phyloP scores from a whole-genome alignment of 2,888 invertebrate genomes.

The Athripsodes cinereus region DNA sequence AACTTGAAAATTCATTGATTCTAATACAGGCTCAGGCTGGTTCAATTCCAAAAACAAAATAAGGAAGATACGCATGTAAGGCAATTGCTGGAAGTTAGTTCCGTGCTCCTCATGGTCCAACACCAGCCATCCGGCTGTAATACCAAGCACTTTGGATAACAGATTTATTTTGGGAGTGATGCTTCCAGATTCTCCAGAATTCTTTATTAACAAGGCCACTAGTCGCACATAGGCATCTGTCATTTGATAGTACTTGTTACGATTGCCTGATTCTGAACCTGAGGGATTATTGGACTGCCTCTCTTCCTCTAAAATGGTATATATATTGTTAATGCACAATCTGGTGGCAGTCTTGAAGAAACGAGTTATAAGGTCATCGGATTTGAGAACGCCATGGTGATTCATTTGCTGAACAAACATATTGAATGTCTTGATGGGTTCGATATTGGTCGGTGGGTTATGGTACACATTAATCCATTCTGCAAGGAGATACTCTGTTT shows the following conservation, averaged over 20 bases:
- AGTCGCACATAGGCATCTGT: constrained; percentile 93
- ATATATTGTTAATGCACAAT: constrained; percentile 92
- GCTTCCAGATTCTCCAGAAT: constrained; percentile 84
- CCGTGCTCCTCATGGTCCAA: constrained; percentile 93
- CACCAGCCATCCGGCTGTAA: constrained; percentile 90
- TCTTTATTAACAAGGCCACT: constrained; percentile 90
- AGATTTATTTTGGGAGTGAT: constrained; percentile 95
- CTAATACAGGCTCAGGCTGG: constrained; percentile 86
- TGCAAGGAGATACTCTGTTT: constrained; percentile 86
- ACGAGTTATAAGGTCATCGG: constrained; percentile 93
- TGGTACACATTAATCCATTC: constrained; percentile 95
- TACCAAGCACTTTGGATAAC: constrained; percentile 90
- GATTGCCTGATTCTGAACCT: constrained; percentile 55
- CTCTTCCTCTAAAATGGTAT: constrained; percentile 74
- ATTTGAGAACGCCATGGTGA: constrained; percentile 85
- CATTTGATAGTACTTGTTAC: constrained; percentile 92
- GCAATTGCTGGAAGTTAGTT: constrained; percentile 91
- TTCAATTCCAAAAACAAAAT: constrained; percentile 96
- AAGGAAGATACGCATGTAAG: constrained; percentile 94
- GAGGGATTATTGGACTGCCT: constrained; percentile 54
- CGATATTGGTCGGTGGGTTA: constrained; percentile 71
- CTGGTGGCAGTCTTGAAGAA: constrained; percentile 97
- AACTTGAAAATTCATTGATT: constrained; percentile 91
- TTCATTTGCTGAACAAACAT: constrained; percentile 96
- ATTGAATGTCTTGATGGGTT: constrained; percentile 86